Evolutionary conservation across 2,888 invertebrate genomes (phyloP).

Genomic region (Erebia epiphron): DNA sequence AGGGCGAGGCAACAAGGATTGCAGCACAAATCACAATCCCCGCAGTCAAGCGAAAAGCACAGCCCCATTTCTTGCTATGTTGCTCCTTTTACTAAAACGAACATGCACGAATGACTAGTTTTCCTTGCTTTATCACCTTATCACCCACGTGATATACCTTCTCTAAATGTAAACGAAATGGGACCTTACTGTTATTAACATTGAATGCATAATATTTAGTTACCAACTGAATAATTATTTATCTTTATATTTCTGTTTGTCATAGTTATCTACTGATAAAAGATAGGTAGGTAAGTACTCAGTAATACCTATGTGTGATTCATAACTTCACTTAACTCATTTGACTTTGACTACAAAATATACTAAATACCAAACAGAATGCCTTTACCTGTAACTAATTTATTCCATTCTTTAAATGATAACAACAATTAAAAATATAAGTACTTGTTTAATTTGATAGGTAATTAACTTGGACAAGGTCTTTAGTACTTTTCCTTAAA

Average conservation of each 20-base stretch:
- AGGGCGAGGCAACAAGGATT: constrained; percentile 74
- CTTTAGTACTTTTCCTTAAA: background rate
- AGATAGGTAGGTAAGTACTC: constrained; percentile 26
- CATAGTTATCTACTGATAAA: constrained; percentile 39
- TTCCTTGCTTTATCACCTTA: constrained; percentile 34
- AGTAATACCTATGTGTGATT: constrained; percentile 32
- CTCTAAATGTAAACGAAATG: constrained; percentile 18
- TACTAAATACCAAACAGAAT: background rate
- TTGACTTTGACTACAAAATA: constrained; percentile 11
- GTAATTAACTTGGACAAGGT: background rate
- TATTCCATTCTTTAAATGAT: constrained; percentile 5
- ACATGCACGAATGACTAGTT: constrained; percentile 43
- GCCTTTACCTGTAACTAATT: background rate
- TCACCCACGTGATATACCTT: constrained; percentile 27
- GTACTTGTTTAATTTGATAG: constrained; percentile 1
- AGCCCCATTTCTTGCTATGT: constrained; percentile 64
- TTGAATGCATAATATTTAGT: constrained; percentile 25
- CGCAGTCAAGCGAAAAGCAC: constrained; percentile 72
- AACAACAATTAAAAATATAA: no score
- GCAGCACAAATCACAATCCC: constrained; percentile 69
- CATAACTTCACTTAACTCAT: constrained; percentile 5
- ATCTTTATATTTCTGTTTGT: constrained; percentile 35
- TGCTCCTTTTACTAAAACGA: constrained; percentile 59
- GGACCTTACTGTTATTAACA: constrained; percentile 26
- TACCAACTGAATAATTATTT: constrained; percentile 14